Evolutionary conservation across 2,888 invertebrate genomes (phyloP), one percentile per base, ranked within the genome.

Genomic region (Drosophila stalkeri): DNA sequence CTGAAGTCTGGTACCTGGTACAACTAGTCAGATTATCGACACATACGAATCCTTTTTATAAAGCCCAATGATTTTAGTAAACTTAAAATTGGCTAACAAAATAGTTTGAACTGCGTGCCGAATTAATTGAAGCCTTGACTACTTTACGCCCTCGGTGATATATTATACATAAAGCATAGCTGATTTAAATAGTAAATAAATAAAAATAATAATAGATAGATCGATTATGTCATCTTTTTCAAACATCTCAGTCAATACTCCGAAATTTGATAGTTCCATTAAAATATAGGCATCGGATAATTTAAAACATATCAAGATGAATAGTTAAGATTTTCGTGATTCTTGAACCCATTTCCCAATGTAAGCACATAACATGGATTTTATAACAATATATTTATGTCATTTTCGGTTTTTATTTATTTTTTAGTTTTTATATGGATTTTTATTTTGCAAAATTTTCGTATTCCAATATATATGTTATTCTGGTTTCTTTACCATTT

Each of bases 301-400:
- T 6, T 27, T 27, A 27, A 6, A 27, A 6, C 1, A 27, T 6
- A 6, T 27, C 7, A 27, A 27, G 6, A 27, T 27, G 27, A 6
- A 6, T 27, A 23, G 23, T 23, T 14, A 37, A 0, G 16, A 14
- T 39, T 16, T 14, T 39, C 2, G 11, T 27, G 5, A 37, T 6
- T 6, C 14, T 37, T 39, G 6, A 6, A 3, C 46, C 27, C 16
- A 9, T 9, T 47, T 27, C 27, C 14, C 47, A 46, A 16, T 27
- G n/a, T 4, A 70, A 56, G 65, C 14, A 63, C 41, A 47, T 1
- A n/a, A 1, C 3, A 56, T 74, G 71, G 73, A 67, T 85, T 84
- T 80, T 87, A 87, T 87, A 84, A 84, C 87, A 84, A 87, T 87
- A 82, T 83, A 77, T 86, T 81, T 86, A 86, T 85, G 63, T 81